Evolutionary conservation across 2,797 vertebrate genomes (phyloP), one percentile per base, ranked within the genome.

Genomic region (Artibeus jamaicensis): DNA sequence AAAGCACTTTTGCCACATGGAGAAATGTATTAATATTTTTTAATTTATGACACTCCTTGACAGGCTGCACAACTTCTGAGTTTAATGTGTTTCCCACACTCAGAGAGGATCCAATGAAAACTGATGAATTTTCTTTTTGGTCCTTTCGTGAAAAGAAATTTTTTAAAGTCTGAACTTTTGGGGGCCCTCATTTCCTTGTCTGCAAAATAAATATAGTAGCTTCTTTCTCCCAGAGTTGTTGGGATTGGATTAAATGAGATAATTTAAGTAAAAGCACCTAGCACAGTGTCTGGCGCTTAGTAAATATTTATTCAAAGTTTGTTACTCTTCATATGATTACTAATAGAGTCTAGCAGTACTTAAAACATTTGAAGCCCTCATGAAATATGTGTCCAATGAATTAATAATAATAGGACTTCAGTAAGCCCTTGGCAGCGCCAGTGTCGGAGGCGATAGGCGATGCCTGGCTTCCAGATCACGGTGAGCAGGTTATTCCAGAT

Each of bases 11-110:
- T 96, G 78, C 93, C 96, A 96, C 95, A 91, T 89, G 95, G 83
- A 97, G 95, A 97, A 96, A 97, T 96, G 83, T 93, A 97, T 97
- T 65, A 65, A 65, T 65, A 65, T 65, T 65, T 98, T 98, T 97
- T 95, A 97, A 97, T 97, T 96, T 97, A 86, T 97, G 96, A 96
- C 71, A 78, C 86, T 97, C 97, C 97, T 97, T 93, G 95, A 96
- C 84, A 48, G 93, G 89, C 93, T 77, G 53, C 91, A 94, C 97
- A 96, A 73, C 96, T 97, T 96, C 96, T 96, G 95, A 95, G 96
- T 96, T 95, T 85, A 92, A 94, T 55, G 65, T 92, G 94, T 96
- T 97, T 91, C 95, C 88, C 78, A 94, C 79, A 96, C 93, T 96
- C 95, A 84, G 92, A 96, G 92, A 97, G 81, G 91, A 55, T 73